Base-by-base conservation (phyloP, 2,113 vertebrate species). In the Hemichromis elongatus region DNA sequence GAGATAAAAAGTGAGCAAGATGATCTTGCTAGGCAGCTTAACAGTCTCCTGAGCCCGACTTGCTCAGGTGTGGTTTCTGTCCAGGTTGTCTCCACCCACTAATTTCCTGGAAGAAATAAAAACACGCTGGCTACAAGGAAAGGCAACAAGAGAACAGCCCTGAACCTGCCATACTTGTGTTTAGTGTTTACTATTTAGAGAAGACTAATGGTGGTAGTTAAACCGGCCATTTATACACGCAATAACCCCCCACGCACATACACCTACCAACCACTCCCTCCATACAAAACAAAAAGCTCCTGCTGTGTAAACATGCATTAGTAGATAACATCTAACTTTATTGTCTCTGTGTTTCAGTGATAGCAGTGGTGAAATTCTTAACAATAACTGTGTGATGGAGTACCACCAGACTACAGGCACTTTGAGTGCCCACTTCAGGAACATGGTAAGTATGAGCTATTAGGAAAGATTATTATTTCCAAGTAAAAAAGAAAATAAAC, bases 371-470 rank as follows among this genome's bases (percentile, higher is more conserved):
- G 98, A 99, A 92, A 99, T 99, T 94, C 91, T 99, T 83, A 99
- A 99, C 95, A 99, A 99, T 92, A 98, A 98, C 94, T 99, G 98
- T 0, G 98, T 99, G 85, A 99, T 99, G 98, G 98, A 99, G 86
- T 99, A 99, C 81, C 98, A 99, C 93, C 98, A 99, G 89, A 97
- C 98, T 82, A 98, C 97, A 0, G 97, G 98, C 7, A 99, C 98
- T 0, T 97, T 99, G 86, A 99, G 98, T 0, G 98, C 98, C 19
- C 98, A 99, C 94, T 99, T 99, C 93, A 96, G 98, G 66, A 99
- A 99, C 95, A 99, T 99, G 98, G 98, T 99, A 91, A 97, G 96
- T 14, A 2, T 9, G 24, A 18, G 35, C 16, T 47, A 50, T 3
- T 56, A 42, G 70, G 81, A 47, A 16, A 66, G 45, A 75, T 35